Evolutionary conservation across 2,888 invertebrate species (phyloP).

Genomic region (Chrysotoxum bicinctum): DNA sequence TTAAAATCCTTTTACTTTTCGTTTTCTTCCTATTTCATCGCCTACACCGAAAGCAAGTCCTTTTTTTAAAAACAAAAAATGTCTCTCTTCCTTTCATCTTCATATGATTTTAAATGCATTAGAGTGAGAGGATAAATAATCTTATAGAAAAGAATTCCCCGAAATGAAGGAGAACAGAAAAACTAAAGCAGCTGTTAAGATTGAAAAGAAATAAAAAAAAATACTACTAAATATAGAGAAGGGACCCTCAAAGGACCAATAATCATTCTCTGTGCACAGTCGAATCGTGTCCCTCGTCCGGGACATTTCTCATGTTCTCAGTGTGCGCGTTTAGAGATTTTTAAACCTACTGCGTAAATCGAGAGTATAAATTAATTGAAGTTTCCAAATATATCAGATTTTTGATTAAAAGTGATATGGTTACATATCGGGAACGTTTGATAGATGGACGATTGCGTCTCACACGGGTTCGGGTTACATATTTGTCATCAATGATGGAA

Average conservation of each 20-base stretch:
- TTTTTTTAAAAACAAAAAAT: neutral
- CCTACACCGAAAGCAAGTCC: slow-evolving; percentile 41
- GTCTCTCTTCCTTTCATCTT: neutral
- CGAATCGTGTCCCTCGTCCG: slow-evolving; percentile 46
- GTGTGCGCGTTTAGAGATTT: neutral
- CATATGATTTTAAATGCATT: neutral
- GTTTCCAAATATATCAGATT: neutral
- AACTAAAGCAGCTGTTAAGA: slow-evolving; percentile 59
- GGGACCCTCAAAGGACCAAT: slow-evolving; percentile 38
- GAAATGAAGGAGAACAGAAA: slow-evolving; percentile 1
- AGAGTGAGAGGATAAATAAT: slow-evolving; percentile 30
- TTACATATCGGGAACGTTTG: slow-evolving; percentile 75
- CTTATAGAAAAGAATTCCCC: slow-evolving; percentile 39
- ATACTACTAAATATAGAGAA: neutral
- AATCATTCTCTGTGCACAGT: slow-evolving; percentile 31
- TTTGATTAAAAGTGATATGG: slow-evolving; percentile 73
- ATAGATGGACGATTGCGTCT: slow-evolving; percentile 73
- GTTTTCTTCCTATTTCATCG: slow-evolving; percentile 12
- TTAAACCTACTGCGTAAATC: too few relatives aligned
- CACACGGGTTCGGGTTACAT: slow-evolving; percentile 72
- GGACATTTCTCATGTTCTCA: neutral
- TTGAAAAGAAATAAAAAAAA: slow-evolving; percentile 11
- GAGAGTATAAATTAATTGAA: neutral
- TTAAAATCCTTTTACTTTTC: slow-evolving; percentile 15
- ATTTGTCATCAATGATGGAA: slow-evolving; percentile 55